phyloP scores from a whole-genome alignment of 2,113 vertebrate genomes.

The Columba livia region DNA sequence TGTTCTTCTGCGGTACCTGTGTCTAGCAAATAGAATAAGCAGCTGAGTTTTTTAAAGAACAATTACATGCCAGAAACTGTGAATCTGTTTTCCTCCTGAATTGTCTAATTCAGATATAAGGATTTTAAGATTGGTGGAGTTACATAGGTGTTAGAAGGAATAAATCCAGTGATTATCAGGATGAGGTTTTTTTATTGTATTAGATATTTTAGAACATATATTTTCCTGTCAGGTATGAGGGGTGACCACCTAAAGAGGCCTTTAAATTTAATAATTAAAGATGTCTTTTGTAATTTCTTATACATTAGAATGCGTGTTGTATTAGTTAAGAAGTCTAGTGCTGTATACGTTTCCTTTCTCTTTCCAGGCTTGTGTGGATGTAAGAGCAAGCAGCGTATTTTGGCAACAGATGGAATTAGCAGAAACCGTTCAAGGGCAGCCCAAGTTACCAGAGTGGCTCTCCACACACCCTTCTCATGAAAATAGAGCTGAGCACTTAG shows the following conservation, averaged over 20 bases:
- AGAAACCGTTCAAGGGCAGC: slow-evolving; percentile 74
- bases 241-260: not conserved
- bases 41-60: not conserved
- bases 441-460: slow-evolving; percentile 87
- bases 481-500: slow-evolving; percentile 83
- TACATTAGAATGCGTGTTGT: not conserved
- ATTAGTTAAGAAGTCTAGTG: not conserved
- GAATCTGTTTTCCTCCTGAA: not conserved
- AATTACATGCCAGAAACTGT: not conserved
- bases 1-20: not conserved
- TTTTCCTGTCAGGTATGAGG: not conserved
- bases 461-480: slow-evolving; percentile 95
- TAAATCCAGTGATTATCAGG: not conserved
- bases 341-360: not conserved
- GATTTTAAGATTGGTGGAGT: not conserved
- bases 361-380: slow-evolving; percentile 89
- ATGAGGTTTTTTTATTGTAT: not conserved
- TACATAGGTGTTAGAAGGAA: not conserved
- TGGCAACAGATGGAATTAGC: slow-evolving; percentile 92
- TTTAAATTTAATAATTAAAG: not conserved
- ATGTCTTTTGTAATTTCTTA: not conserved
- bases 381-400: slow-evolving; percentile 89
- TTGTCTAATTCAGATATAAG: not conserved
- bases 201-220: not conserved
- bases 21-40: not conserved